These are phyloP conservation scores for Eleginops maclovinus DNA, from an alignment of 2,113 vertebrate species.

Conservation along the genomic window DNA sequence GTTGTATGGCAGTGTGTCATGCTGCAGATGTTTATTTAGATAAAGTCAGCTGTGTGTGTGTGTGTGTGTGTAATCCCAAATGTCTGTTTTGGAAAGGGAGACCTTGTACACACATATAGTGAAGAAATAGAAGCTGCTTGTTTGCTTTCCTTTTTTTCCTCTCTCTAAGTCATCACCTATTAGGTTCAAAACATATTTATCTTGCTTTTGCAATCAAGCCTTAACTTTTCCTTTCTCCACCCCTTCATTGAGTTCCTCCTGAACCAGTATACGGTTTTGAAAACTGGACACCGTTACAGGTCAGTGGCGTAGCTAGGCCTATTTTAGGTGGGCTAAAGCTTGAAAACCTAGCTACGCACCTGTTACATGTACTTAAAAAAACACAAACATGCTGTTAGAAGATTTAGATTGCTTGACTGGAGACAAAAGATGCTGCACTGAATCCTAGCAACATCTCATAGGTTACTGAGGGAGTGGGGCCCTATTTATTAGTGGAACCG, in stretches of 20 bases:
- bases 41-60: slow-evolving; percentile 20
- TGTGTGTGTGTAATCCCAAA: slow-evolving; percentile 4
- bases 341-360: too few species aligned
- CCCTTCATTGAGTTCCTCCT: slow-evolving; percentile 24
- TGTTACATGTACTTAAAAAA: too few species aligned
- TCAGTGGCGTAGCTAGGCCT: too few species aligned
- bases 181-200: slow-evolving; percentile 37
- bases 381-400: slow-evolving; percentile 1
- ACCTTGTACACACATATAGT: background rate
- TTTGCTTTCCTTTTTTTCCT: slow-evolving; percentile 3
- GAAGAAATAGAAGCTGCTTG: slow-evolving; percentile 25
- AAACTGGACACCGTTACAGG: slow-evolving; percentile 56
- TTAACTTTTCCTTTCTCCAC: slow-evolving; percentile 33
- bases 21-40: slow-evolving; percentile 38
- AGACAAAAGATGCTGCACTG: slow-evolving; percentile 18
- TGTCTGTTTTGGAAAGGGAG: slow-evolving; percentile 20
- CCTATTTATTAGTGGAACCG: slow-evolving; percentile 65
- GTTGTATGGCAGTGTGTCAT: slow-evolving; percentile 12
- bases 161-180: background rate
- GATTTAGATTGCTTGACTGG: slow-evolving; percentile 27
- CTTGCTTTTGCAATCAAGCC: slow-evolving; percentile 62
- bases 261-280: slow-evolving; percentile 31
- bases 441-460: slow-evolving; percentile 38
- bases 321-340: too few species aligned
- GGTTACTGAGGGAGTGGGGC: slow-evolving; percentile 41